Evolutionary conservation across 1,140 invertebrate genomes (phyloP).

Genomic region (Cephus cinctus): DNA sequence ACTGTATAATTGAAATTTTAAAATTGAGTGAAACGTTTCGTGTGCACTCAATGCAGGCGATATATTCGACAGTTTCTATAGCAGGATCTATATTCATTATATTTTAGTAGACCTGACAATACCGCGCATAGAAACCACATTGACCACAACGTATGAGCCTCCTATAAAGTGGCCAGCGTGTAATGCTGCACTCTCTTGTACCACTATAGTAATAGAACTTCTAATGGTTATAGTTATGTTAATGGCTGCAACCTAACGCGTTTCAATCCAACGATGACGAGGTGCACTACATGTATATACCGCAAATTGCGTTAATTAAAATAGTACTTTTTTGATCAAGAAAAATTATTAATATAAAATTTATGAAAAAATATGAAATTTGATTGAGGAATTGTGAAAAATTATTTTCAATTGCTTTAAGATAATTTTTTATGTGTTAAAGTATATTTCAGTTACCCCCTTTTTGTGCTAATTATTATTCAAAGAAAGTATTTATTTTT

Average conservation of each 20-base stretch:
- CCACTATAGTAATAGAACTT: conserved; percentile 10
- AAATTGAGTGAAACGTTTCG: too few species aligned
- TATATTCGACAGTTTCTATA: too few species aligned
- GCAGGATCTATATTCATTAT: too few species aligned
- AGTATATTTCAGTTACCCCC: too few species aligned
- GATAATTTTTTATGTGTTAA: too few species aligned
- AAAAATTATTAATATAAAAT: neutral
- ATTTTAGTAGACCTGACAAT: conserved; percentile 23
- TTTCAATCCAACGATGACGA: neutral
- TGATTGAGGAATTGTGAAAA: too few species aligned
- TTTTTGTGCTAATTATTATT: too few species aligned
- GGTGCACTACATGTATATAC: neutral
- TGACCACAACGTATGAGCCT: conserved; percentile 22
- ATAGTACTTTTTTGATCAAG: too few species aligned
- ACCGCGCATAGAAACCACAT: conserved; percentile 18
- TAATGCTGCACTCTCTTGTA: conserved; percentile 13
- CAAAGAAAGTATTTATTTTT: too few species aligned
- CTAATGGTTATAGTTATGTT: conserved; percentile 23
- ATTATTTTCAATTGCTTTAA: too few species aligned
- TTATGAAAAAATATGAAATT: neutral
- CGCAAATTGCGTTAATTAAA: neutral
- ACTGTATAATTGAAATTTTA: too few species aligned
- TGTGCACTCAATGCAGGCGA: too few species aligned
- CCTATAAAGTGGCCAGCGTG: conserved; percentile 21
- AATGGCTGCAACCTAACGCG: conserved; percentile 3